phyloP scores from a whole-genome alignment of 2,888 invertebrate genomes.

The Liodrosophila aerea region DNA sequence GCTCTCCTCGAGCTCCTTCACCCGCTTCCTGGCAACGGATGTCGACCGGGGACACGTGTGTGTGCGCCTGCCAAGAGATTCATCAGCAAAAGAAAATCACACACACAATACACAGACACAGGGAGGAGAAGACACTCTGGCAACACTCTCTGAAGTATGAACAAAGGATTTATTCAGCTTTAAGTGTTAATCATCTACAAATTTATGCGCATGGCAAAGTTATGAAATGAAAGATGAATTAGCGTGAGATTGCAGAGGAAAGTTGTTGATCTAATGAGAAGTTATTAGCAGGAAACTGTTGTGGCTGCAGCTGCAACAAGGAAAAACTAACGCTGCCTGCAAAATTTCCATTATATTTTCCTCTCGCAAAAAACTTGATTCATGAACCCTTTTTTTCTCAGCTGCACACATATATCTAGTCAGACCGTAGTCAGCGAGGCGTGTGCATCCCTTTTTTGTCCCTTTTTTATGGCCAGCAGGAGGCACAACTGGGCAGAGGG shows the following conservation, averaged over 20 bases:
- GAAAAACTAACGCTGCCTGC: no score
- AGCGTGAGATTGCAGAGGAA: conserved; percentile 29
- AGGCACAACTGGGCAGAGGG: conserved; percentile 3
- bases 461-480: conserved; percentile 39
- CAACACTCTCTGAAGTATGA: conserved; percentile 16
- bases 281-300: conserved; percentile 45
- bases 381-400: conserved; percentile 47
- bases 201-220: conserved; percentile 23
- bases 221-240: conserved; percentile 31
- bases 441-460: conserved; percentile 52
- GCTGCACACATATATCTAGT: conserved; percentile 22
- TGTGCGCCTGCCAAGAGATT: conserved; percentile 29
- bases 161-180: conserved; percentile 16
- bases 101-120: conserved; percentile 5
- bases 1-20: conserved; percentile 21
- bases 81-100: conserved; percentile 44
- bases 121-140: no score
- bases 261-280: conserved; percentile 66
- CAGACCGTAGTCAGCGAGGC: conserved; percentile 47
- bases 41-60: conserved; percentile 58
- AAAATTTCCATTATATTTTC: neutral
- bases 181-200: conserved; percentile 14
- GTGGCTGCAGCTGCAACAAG: conserved; percentile 28
- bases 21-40: conserved; percentile 60
- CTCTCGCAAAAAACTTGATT: conserved; percentile 55